Percentiles rank a stretch among this genome's conserved stretches.
phyloP scores from a whole-genome alignment of 2,113 vertebrate genomes.

The Junco hyemalis region DNA sequence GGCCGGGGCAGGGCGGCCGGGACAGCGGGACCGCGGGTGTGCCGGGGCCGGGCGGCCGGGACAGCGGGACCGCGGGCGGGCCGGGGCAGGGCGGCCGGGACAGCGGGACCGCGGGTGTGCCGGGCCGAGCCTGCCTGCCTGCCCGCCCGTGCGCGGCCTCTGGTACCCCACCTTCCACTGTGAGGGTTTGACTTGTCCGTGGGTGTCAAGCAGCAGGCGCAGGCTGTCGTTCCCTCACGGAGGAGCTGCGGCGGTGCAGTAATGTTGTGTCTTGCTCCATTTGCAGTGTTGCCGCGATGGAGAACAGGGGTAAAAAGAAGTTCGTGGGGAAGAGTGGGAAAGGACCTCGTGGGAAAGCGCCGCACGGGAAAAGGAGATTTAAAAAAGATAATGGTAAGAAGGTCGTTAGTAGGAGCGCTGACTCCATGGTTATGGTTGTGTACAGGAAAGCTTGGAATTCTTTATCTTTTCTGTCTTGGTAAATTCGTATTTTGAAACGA shows the following conservation, averaged over 20 bases:
- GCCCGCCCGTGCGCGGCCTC: accelerated
- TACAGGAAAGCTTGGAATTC: accelerated
- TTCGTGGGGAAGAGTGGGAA: conserved; percentile 39
- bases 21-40: background rate
- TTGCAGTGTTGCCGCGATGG: conserved; percentile 64
- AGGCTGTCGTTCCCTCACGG: accelerated
- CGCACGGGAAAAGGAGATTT: conserved; percentile 49
- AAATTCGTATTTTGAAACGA: accelerated
- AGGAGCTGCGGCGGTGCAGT: accelerated
- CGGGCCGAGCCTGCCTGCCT: too few relatives aligned
- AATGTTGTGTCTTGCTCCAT: background rate
- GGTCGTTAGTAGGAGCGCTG: accelerated
- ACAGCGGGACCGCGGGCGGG: too few relatives aligned
- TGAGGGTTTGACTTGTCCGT: accelerated
- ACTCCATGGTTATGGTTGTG: accelerated
- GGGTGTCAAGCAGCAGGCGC: accelerated
- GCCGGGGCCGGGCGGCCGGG: too few relatives aligned
- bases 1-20: too few relatives aligned
- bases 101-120: too few relatives aligned
- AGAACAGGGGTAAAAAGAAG: conserved; percentile 58
- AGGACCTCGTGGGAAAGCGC: conserved; percentile 19
- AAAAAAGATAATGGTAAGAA: conserved; percentile 64
- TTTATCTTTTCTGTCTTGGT: accelerated
- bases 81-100: too few relatives aligned
- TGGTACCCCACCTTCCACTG: accelerated